Conservation (phyloP, 2,888 invertebrate species). For the Ectemnius cavifrons region DNA sequence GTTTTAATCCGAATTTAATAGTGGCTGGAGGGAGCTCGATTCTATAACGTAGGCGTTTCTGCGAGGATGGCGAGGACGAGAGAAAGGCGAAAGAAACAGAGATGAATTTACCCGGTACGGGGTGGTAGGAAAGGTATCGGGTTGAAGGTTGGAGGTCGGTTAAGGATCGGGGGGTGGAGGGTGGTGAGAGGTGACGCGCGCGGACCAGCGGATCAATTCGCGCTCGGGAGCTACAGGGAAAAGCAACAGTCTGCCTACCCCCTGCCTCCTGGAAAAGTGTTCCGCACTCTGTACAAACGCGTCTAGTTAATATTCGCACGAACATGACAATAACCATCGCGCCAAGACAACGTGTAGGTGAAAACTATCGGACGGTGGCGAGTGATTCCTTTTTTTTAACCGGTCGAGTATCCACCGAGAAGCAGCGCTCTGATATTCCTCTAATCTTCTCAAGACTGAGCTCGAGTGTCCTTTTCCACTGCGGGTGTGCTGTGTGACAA, state of each 20-base stretch:
- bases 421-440: background rate
- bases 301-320: slow-evolving; percentile 25
- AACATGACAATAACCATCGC: slow-evolving; percentile 43
- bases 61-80: background rate
- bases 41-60: no score
- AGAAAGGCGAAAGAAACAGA: slow-evolving; percentile 14
- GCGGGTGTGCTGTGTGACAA: background rate
- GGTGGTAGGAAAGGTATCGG: slow-evolving; percentile 41
- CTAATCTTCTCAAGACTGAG: background rate
- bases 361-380: slow-evolving; percentile 17
- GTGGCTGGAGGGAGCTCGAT: background rate
- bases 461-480: background rate
- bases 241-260: slow-evolving; percentile 69
- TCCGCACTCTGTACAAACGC: slow-evolving; percentile 39
- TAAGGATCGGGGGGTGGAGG: slow-evolving; percentile 51
- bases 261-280: slow-evolving; percentile 54
- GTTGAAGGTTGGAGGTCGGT: slow-evolving; percentile 56
- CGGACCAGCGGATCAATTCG: slow-evolving; percentile 72
- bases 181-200: slow-evolving; percentile 57
- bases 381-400: slow-evolving; percentile 5
- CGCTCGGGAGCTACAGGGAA: slow-evolving; percentile 62
- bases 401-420: background rate
- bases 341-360: slow-evolving; percentile 34
- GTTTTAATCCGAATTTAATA: slow-evolving; percentile 9
- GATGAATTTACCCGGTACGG: slow-evolving; percentile 34